Conservation (phyloP, 2,113 vertebrate genomes). For the Ploceus nigricollis region DNA sequence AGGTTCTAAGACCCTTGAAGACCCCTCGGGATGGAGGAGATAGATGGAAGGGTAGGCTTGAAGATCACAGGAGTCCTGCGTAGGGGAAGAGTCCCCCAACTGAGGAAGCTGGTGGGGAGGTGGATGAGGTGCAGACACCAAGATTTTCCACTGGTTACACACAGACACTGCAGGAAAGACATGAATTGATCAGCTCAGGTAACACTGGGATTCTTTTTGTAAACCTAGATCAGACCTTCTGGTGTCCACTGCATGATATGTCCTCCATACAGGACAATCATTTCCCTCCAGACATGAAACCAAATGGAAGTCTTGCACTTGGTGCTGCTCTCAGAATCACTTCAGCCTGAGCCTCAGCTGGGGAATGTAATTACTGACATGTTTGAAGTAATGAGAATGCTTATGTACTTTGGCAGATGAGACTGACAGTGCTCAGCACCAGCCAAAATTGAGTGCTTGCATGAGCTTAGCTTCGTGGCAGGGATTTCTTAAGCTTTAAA, state of each 20-base stretch:
- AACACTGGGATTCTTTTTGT: background rate
- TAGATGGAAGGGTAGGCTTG: background rate
- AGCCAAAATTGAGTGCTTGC: background rate
- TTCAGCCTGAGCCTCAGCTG: background rate
- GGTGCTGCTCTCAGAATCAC: background rate
- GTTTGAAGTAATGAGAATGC: background rate
- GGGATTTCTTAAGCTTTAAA: background rate
- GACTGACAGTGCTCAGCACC: background rate
- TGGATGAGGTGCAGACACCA: background rate
- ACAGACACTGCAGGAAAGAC: background rate
- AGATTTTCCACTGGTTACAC: background rate
- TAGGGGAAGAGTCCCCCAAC: rapidly evolving
- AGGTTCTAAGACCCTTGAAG: background rate
- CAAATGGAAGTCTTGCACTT: background rate
- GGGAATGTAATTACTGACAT: background rate
- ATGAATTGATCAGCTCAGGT: background rate
- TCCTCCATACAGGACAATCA: background rate
- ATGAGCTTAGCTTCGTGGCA: background rate
- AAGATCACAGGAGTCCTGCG: background rate
- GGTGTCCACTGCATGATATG: background rate
- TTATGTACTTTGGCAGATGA: background rate
- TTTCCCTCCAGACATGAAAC: background rate
- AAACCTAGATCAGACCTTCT: background rate
- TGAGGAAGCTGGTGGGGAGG: background rate
- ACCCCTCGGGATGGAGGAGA: background rate